phyloP scores from a whole-genome alignment of 30 jellyfish, hydroid and myxozoan genomes.

The Chironex yamaguchii region DNA sequence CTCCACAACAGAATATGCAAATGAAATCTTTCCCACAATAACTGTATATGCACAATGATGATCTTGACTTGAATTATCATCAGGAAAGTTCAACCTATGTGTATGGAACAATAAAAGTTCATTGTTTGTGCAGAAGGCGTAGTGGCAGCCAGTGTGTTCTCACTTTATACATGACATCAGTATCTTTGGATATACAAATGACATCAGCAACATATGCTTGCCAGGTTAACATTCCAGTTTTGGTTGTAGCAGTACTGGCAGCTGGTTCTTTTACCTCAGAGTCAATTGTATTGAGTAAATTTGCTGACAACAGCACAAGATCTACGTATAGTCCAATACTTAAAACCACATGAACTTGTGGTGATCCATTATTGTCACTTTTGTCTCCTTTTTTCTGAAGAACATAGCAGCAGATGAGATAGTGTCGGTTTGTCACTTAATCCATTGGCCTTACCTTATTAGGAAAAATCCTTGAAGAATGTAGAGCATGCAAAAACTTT shows the following conservation, averaged over 20 bases:
- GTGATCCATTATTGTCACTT: not conserved
- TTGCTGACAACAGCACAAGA: not conserved
- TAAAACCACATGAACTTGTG: not conserved
- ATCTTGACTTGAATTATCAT: not conserved
- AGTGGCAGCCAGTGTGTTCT: not conserved
- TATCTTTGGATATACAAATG: not conserved
- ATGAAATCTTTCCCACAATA: not conserved
- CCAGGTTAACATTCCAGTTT: not conserved
- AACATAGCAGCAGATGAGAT: not conserved
- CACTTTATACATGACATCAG: not conserved
- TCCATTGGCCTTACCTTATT: not conserved
- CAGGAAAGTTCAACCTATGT: not conserved
- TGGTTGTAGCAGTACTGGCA: not conserved
- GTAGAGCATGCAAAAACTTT: not conserved
- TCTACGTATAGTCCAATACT: not conserved
- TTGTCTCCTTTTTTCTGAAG: not conserved
- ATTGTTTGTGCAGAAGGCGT: not conserved
- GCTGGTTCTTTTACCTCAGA: conserved; percentile 1
- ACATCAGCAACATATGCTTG: conserved; percentile 1
- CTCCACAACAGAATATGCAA: not conserved
- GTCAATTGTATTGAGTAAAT: not conserved
- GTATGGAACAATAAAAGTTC: not conserved
- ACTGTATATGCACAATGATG: not conserved
- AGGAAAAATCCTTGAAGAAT: not conserved
- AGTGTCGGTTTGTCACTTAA: not conserved